Percentiles rank a stretch among this genome's conserved stretches.
Evolutionary conservation across 1,140 invertebrate species (phyloP).

Genomic region (Drosophila bifasciata): DNA sequence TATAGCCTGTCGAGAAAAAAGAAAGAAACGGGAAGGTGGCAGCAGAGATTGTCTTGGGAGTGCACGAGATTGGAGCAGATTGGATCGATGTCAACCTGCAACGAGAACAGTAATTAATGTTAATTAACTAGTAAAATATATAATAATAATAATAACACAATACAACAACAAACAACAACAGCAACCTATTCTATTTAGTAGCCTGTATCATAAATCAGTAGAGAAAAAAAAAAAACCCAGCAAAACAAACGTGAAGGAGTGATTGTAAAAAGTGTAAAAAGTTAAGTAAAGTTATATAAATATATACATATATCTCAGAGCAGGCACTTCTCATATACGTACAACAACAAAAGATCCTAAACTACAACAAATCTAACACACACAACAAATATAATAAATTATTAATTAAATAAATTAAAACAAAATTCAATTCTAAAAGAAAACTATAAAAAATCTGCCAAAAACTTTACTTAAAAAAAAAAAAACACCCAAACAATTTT

Average conservation of each 20-base stretch:
- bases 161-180: too few relatives aligned
- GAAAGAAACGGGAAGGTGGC: constrained; percentile 75
- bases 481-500: constrained; percentile 13
- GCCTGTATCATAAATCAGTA: constrained; percentile 58
- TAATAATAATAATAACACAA: constrained; percentile 30
- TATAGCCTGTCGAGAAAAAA: constrained; percentile 55
- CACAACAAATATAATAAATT: not conserved
- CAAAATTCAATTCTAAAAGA: not conserved
- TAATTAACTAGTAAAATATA: constrained; percentile 59
- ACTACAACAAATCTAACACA: constrained; percentile 6
- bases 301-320: constrained; percentile 27
- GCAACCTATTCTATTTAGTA: not conserved
- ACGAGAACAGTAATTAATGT: constrained; percentile 63
- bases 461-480: not conserved
- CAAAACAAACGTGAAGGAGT: not conserved
- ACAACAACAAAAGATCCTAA: constrained; percentile 40
- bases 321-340: constrained; percentile 21
- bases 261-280: constrained; percentile 66
- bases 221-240: too few relatives aligned
- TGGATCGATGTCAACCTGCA: constrained; percentile 68
- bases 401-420: constrained; percentile 7
- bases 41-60: constrained; percentile 38
- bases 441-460: not conserved
- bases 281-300: constrained; percentile 1
- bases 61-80: constrained; percentile 17